Conservation (phyloP, 2,888 invertebrate genomes). For the Troides aeacus region DNA sequence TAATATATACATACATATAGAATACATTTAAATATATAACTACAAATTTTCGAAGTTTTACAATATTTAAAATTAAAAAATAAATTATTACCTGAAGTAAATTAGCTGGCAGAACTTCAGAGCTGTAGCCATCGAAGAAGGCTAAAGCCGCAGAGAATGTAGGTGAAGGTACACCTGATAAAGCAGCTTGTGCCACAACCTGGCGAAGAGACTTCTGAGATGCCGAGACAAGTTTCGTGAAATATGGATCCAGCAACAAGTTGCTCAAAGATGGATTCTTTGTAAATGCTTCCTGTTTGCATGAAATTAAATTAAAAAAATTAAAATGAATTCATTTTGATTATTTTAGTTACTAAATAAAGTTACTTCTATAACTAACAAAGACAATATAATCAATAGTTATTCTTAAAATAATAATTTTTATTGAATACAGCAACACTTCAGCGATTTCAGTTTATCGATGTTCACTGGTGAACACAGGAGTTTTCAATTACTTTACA, state of each 20-base stretch:
- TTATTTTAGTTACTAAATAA: no score
- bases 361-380: no score
- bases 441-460: no score
- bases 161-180: constrained; percentile 95
- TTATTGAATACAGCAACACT: no score
- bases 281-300: constrained; percentile 89
- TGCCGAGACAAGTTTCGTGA: constrained; percentile 88
- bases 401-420: no score
- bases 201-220: constrained; percentile 92
- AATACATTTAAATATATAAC: constrained; percentile 19
- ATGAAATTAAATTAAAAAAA: background rate
- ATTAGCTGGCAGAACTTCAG: constrained; percentile 94
- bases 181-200: constrained; percentile 85
- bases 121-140: constrained; percentile 98
- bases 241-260: constrained; percentile 95
- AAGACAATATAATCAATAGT: no score
- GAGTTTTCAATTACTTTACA: no score
- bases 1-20: constrained; percentile 21
- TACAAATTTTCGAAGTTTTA: background rate
- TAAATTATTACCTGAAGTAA: constrained; percentile 86
- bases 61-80: background rate
- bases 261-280: constrained; percentile 92
- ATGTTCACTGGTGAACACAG: no score
- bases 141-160: constrained; percentile 95
- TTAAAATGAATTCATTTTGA: background rate